A percentile compares a stretch with the other conserved stretches of the same genome.
Conservation (phyloP, 2,797 vertebrate genomes). For the Octomys mimax region DNA sequence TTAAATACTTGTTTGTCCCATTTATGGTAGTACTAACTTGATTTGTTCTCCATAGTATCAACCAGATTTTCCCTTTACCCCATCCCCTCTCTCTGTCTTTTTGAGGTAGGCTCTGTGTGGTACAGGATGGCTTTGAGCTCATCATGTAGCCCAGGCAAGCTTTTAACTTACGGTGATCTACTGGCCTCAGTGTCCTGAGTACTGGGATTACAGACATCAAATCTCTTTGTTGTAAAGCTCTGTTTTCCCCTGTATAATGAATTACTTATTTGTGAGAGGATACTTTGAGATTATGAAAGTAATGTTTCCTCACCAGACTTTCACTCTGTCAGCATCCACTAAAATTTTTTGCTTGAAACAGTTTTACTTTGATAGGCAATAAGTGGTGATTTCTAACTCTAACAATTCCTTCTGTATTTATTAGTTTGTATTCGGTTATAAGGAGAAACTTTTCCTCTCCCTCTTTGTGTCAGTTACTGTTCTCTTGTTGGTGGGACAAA, state of each 20-base stretch:
- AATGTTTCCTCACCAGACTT: conserved; percentile 18
- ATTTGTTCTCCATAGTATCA: conserved; percentile 31
- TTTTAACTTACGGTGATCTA: neutral
- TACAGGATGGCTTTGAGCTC: neutral
- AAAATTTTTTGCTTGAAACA: conserved; percentile 43
- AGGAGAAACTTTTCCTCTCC: neutral
- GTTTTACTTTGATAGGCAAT: neutral
- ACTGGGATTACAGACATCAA: neutral
- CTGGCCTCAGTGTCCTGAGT: neutral
- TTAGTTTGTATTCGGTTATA: neutral
- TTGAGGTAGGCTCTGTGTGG: neutral
- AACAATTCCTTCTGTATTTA: neutral
- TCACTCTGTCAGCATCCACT: conserved; percentile 7
- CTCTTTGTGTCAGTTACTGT: too few species aligned
- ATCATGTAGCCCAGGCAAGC: neutral
- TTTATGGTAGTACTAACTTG: conserved; percentile 34
- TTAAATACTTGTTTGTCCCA: neutral
- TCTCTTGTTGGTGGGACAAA: too few species aligned
- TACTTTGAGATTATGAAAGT: conserved; percentile 42
- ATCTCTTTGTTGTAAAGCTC: conserved; percentile 31
- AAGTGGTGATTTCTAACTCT: conserved; percentile 15
- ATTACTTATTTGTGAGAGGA: conserved; percentile 20
- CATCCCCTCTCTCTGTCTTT: neutral
- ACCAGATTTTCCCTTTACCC: too few species aligned
- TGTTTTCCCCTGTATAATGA: conserved; percentile 35